Base-by-base conservation (phyloP, 2,888 invertebrate genomes). In the Mellilla xanthometata region DNA sequence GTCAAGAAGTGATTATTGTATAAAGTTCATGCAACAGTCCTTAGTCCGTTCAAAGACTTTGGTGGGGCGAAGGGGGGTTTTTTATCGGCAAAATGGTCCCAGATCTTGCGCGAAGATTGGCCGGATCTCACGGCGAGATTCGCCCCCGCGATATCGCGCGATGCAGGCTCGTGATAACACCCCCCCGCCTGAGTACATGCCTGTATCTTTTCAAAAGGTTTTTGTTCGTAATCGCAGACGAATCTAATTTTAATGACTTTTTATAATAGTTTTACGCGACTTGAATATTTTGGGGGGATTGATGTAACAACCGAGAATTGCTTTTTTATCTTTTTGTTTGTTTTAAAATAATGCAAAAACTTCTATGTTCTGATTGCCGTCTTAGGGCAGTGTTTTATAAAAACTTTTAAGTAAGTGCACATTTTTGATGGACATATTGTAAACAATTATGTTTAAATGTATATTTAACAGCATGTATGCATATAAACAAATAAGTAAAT, bases 231-330 rank as follows among this genome's bases (percentile, higher is more conserved):
- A 81, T 82, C 82, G 58, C 56, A 26, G 51, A 52, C 58, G 65
- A 57, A 82, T 82, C 81, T 72, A 65, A 64, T 72, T 78, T 72
- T 78, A 78, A 77, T 76, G 76, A 75, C 75, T 76, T 76, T 74
- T 72, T 67, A 62, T 69, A 70, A 72, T 72, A 72, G 72, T 62
- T 68, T 67, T 63, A 69, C 68, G 70, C 57, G 62, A 56, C 56
- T 49, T 36, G 67, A 65, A 68, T 68, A 62, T 61, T 68, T 49
- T 38, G 22, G 26, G 3, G 10, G 24, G 15, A 12, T 19, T 23
- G 11, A 12, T 8, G 6, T 12, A 19, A n/a, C 7, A 7, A 29
- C 2, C 4, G 12, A 29, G 8, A 24, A 24, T 24, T 24, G n/a
- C 24, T 24, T 24, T 4, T 24, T 24, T n/a, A n/a, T n/a, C n/a